Base-by-base conservation (phyloP, 2,113 vertebrate genomes). In the Equus przewalskii region DNA sequence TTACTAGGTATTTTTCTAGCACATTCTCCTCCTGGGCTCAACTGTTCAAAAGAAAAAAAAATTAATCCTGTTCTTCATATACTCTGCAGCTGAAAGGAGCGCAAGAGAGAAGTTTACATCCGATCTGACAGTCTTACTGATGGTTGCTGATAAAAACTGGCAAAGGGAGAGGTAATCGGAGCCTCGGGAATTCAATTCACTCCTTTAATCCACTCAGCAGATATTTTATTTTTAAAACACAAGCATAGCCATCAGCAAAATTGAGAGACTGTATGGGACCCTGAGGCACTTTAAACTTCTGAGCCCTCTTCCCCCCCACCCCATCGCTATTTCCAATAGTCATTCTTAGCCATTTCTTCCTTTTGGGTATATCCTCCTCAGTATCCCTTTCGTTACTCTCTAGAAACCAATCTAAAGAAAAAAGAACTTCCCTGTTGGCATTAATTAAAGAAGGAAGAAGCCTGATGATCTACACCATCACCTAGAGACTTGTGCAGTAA, bases 141-240 rank as follows among this genome's bases (percentile, higher is more conserved):
- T 96, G 0, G 0, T 18, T 67, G 75, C 75, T 70, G 69, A 51
- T 87, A 91, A 97, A 97, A 97, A 62, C 64, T 73, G 91, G 67
- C 85, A 56, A 81, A 92, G 51, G 44, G 78, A 95, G 91, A 96
- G 92, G 89, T 94, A 94, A 89, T 92, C 75, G 15, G 93, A 91
- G 92, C 69, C 94, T 84, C 19, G 19, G 87, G 95, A 97, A 97
- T 97, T 96, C 78, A 94, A 7, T 96, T 89, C 46, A 30, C 41
- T 96, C 81, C 84, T 97, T 96, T 81, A 87, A 91, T 95, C 69
- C 54, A 92, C 81, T 97, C 88, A 94, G 94, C 92, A 96, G 91
- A 81, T 97, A 94, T 92, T 98, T 98, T 97, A 97, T 96, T 97
- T 96, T 94, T 92, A 85, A 94, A 94, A 94, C 75, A 92, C 81